Evolutionary conservation across 2,888 invertebrate species (phyloP).

Genomic region (Lithophane socia): DNA sequence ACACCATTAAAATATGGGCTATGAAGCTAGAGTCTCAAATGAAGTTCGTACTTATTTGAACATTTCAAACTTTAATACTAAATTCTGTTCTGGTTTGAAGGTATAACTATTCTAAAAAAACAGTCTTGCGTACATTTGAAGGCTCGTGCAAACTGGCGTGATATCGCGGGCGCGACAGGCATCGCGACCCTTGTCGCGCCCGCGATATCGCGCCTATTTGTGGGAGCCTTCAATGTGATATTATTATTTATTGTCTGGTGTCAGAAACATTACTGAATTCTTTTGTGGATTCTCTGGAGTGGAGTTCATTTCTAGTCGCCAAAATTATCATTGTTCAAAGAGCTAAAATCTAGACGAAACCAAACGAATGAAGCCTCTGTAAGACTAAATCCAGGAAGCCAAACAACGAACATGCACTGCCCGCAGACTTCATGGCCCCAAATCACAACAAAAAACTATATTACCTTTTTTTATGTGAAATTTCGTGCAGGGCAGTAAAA

Average conservation of each 20-base stretch:
- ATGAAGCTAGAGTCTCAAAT: slow-evolving; percentile 35
- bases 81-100: background rate
- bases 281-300: too few relatives aligned
- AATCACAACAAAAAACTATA: slow-evolving; percentile 58
- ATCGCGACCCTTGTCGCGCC: too few relatives aligned
- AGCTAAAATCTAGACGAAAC: background rate
- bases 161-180: too few relatives aligned
- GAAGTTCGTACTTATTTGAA: background rate
- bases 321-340: background rate
- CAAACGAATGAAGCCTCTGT: background rate
- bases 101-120: too few relatives aligned
- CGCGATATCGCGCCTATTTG: too few relatives aligned
- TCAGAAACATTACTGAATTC: background rate
- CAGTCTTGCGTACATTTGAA: too few relatives aligned
- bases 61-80: background rate
- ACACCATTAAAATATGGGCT: slow-evolving; percentile 54
- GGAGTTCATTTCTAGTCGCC: too few relatives aligned
- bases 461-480: slow-evolving; percentile 57
- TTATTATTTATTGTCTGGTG: background rate
- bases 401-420: background rate
- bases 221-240: too few relatives aligned
- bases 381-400: background rate
- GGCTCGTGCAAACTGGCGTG: too few relatives aligned
- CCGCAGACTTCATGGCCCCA: slow-evolving; percentile 41
- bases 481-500: slow-evolving; percentile 61